A percentile compares a stretch with the other conserved stretches of the same genome.
phyloP scores from a whole-genome alignment of 2,888 invertebrate genomes.

The Halocaridina rubra region DNA sequence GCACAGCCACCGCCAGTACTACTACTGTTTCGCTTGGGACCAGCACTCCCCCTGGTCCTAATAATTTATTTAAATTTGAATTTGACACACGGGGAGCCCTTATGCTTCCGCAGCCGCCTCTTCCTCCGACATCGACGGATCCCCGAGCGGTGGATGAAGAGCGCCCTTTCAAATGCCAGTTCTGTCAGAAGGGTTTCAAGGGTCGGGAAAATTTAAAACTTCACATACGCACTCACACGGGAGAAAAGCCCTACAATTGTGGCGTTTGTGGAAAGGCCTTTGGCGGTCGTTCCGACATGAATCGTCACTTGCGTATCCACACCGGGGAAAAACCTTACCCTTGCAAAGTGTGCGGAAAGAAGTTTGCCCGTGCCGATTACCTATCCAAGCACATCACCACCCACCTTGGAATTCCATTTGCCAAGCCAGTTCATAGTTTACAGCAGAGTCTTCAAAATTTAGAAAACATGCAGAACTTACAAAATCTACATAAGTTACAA shows the following conservation, averaged over 20 bases:
- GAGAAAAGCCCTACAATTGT: conserved; percentile 88
- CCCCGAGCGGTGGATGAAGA: conserved; percentile 57
- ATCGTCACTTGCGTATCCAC: conserved; percentile 63
- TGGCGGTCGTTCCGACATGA: conserved; percentile 70
- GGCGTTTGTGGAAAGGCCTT: conserved; percentile 93
- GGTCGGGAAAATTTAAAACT: conserved; percentile 64
- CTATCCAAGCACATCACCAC: conserved; percentile 91
- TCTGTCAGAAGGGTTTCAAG: conserved; percentile 64
- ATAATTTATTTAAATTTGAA: conserved; percentile 41
- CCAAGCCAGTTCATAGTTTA: conserved; percentile 63
- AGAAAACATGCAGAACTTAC: conserved; percentile 63
- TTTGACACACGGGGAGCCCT: conserved; percentile 39
- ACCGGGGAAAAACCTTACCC: conserved; percentile 82
- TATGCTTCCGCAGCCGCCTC: conserved; percentile 33
- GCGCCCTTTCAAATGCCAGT: conserved; percentile 63
- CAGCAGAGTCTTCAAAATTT: conserved; percentile 64
- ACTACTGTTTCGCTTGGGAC: conserved; percentile 37
- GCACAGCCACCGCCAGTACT: conserved; percentile 46
- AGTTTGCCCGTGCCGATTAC: conserved; percentile 90
- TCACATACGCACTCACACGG: conserved; percentile 64
- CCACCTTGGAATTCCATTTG: conserved; percentile 70
- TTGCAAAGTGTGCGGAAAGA: conserved; percentile 92
- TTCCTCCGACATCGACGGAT: conserved; percentile 23
- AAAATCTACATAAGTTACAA: conserved; percentile 61
- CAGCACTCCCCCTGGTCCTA: conserved; percentile 52